These are phyloP conservation scores for Peromyscus attwateri DNA, from an alignment of 2,797 vertebrate genomes.

Conservation along the genomic window DNA sequence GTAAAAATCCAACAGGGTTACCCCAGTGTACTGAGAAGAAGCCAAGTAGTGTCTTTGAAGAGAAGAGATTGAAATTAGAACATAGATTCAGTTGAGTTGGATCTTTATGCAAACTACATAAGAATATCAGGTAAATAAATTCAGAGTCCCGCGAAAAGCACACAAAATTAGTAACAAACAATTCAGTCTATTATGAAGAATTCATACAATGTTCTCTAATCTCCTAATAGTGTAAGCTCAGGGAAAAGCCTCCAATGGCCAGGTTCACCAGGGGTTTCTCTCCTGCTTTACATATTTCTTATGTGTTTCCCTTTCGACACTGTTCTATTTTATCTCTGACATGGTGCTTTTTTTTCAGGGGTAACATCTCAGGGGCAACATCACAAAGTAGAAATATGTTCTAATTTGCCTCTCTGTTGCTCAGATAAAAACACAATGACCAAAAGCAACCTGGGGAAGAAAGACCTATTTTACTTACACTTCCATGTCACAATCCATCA, in stretches of 20 bases:
- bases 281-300: neutral
- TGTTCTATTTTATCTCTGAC: neutral
- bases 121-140: constrained; percentile 53
- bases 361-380: neutral
- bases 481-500: neutral
- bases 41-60: neutral
- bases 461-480: neutral
- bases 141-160: constrained; percentile 37
- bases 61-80: constrained; percentile 51
- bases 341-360: neutral
- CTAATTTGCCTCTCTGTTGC: neutral
- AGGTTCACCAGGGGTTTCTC: neutral
- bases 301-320: neutral
- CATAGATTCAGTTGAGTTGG: neutral
- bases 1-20: neutral
- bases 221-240: neutral
- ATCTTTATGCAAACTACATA: constrained; percentile 60
- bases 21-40: neutral
- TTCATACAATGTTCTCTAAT: constrained; percentile 39
- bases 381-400: neutral
- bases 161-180: constrained; percentile 52
- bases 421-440: neutral
- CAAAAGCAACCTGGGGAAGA: neutral
- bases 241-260: constrained; percentile 1
- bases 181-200: constrained; percentile 12